A percentile compares a stretch with the other conserved stretches of the same genome.
Evolutionary conservation across 2,888 invertebrate genomes (phyloP).

Genomic region (Shargacucullia verbasci): DNA sequence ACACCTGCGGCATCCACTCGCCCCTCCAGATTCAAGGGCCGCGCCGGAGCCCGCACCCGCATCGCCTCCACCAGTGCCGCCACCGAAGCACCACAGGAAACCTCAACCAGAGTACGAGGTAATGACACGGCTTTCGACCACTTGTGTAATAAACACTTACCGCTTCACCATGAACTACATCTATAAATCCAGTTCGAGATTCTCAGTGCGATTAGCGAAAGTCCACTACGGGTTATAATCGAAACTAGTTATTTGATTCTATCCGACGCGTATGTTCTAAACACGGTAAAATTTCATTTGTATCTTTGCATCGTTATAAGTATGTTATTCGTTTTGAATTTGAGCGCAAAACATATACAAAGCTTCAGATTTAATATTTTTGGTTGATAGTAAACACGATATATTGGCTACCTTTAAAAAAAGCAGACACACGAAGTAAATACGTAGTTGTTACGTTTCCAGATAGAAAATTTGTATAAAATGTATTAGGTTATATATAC

Average conservation of each 20-base stretch:
- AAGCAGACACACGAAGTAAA: too few species aligned
- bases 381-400: too few species aligned
- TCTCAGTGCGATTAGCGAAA: conserved; percentile 43
- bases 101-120: conserved; percentile 86
- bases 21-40: conserved; percentile 82
- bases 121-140: conserved; percentile 53
- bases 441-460: too few species aligned
- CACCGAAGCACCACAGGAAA: conserved; percentile 82
- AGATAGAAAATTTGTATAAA: too few species aligned
- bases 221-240: conserved; percentile 48
- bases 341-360: background rate
- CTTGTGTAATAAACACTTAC: conserved; percentile 42
- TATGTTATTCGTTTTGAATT: conserved; percentile 1
- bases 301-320: conserved; percentile 7
- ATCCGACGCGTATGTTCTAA: conserved; percentile 19
- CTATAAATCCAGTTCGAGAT: conserved; percentile 50
- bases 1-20: conserved; percentile 80
- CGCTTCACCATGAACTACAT: conserved; percentile 57
- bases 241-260: conserved; percentile 37
- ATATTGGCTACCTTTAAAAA: too few species aligned
- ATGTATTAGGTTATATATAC: too few species aligned
- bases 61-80: conserved; percentile 69
- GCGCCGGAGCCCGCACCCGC: conserved; percentile 81
- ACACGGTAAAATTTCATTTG: conserved; percentile 19
- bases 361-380: too few species aligned